Evolutionary conservation across 2,888 invertebrate genomes (phyloP), one percentile per base, ranked within the genome.

Genomic region (Scaptomyza flava): DNA sequence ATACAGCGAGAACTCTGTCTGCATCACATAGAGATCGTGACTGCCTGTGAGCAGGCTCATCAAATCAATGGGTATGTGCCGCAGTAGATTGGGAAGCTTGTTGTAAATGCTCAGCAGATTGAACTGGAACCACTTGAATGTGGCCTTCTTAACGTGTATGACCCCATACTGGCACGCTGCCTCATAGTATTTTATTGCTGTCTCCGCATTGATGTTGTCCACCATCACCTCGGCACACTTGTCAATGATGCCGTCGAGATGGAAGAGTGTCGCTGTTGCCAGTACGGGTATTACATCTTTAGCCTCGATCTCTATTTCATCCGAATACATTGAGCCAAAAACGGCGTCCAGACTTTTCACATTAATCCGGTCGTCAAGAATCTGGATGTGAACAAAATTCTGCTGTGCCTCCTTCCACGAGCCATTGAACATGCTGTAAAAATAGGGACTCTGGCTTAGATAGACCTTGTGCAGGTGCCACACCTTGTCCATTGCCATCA

Each of bases 401-500:
- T 95, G 94, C 51, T 93, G 93, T 0, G 95, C 93, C 91, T 96
- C 96, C 80, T 93, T 93, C 96, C 96, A 96, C 3, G 95, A 94
- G 5, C 96, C 96, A 81, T 94, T 95, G 90, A 96, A 96, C 96
- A 96, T 96, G 84, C 95, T 95, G 11, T 94, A 93, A 91, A 96
- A 96, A 90, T 96, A 96, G 0, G 95, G 95, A 87, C 96, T 96
- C 93, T 96, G 96, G 80, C 95, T 95, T 46, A 96, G 93, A 89
- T 96, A 96, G 41, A 96, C 94, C 92, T 95, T 96, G 90, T 96
- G 96, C 43, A 96, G 92, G 81, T 94, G 93, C 95, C 96, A 96
- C 68, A 95, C 94, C 89, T 94, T 94, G 27, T 94, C 95, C 57
- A 96, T 91, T 51, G 96, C 96, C 84, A 93, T 92, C 6, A 96